Base-by-base conservation (phyloP, 2,888 invertebrate species). In the Miltochrista miniata region DNA sequence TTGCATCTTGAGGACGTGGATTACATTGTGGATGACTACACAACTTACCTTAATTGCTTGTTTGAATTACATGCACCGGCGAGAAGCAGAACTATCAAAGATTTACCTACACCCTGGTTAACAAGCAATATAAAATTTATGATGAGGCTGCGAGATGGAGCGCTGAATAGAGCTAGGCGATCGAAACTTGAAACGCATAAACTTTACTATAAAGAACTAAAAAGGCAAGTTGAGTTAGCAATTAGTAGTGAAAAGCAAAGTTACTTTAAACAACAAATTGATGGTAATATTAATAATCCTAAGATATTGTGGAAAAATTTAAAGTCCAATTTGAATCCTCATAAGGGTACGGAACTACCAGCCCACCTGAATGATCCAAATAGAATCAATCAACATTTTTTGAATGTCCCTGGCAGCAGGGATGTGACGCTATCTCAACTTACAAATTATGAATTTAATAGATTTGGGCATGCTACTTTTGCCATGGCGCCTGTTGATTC, bases 191-290 rank as follows among this genome's bases (percentile, higher is more conserved):
- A 48, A 3, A 4, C 4, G 1, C 40, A 55, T 8, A 45, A 30
- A 39, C 3, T 10, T 0, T 55, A 48, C 11, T 55, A 51, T 10
- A 24, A 37, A 11, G 35, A 45, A 0, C n/a, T 51, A 31, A 55
- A 55, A 13, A 33, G 30, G 2, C 31, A 14, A 14, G 55, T 45
- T 2, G 12, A 9, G 10, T 7, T 2, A 1, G 45, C 45, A 0
- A 10, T 55, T 0, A 4, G 39, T n/a, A 42, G 9, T 30, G 48
- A 55, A 30, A 55, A 54, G 45, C 14, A 12, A 8, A 36, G 47
- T 5, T 54, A 33, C 11, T 54, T 48, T 18, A 47, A 15, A 11
- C 8, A n/a, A 5, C 18, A 45, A 2, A 45, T 45, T 8, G 36
- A 45, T 11, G 30, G 30, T 9, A 31, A 46, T 11, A 46, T 46